Conservation (phyloP, 2,888 invertebrate genomes). For the Oasisia sp. region DNA sequence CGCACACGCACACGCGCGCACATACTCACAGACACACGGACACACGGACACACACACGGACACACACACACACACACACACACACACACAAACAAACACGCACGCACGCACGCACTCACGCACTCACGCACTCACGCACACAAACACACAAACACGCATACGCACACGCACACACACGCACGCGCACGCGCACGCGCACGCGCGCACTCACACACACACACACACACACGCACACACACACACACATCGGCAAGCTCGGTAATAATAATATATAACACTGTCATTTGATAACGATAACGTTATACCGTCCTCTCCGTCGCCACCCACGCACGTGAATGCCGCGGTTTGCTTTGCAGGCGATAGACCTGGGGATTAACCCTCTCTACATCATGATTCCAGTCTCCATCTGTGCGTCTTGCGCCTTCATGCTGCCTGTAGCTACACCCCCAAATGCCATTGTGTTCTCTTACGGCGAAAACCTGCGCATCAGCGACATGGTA, state of each 20-base stretch:
- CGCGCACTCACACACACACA: not conserved
- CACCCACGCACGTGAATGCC: not conserved
- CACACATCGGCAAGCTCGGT: no score
- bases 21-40: no score
- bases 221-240: not conserved
- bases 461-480: slow-evolving; percentile 70
- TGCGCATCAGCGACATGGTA: slow-evolving; percentile 65
- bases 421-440: slow-evolving; percentile 90
- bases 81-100: not conserved
- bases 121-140: not conserved
- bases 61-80: not conserved
- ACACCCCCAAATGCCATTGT: slow-evolving; percentile 96
- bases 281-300: no score
- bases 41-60: not conserved
- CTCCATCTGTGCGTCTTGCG: slow-evolving; percentile 88
- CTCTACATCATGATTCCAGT: slow-evolving; percentile 90
- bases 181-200: no score
- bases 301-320: no score
- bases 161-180: no score
- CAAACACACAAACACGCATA: not conserved
- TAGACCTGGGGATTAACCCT: slow-evolving; percentile 81
- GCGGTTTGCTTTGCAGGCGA: slow-evolving; percentile 70
- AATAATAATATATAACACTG: no score
- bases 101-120: not conserved
- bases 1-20: no score